Percentiles rank a stretch among this genome's conserved stretches.
phyloP scores from a whole-genome alignment of 2,797 vertebrate genomes.

The Aselliscus stoliczkanus region DNA sequence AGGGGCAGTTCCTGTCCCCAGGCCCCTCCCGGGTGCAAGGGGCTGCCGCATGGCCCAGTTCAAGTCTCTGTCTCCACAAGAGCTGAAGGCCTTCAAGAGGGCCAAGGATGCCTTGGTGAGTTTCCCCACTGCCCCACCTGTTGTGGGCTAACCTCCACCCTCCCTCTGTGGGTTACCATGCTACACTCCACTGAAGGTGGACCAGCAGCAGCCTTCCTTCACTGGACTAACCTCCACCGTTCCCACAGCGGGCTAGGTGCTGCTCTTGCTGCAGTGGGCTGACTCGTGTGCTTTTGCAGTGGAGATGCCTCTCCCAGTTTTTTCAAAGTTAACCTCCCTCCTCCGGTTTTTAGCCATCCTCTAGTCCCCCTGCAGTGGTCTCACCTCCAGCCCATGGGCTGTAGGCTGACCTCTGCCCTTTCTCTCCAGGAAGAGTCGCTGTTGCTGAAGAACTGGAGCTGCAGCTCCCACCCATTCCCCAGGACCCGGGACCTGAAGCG shows the following conservation, averaged over 20 bases:
- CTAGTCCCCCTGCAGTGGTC: neutral
- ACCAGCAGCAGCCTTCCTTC: neutral
- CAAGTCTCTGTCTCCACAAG: conserved; percentile 43
- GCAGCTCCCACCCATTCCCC: neutral
- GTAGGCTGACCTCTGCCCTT: neutral
- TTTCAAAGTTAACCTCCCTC: neutral
- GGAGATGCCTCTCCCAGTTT: neutral
- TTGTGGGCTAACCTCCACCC: neutral
- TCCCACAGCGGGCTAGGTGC: accelerated
- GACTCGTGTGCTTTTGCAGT: neutral
- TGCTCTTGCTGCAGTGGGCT: neutral
- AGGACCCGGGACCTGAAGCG: neutral
- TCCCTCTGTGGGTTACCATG: neutral
- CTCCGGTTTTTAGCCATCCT: neutral
- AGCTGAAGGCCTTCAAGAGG: conserved; percentile 23
- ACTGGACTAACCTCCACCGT: neutral
- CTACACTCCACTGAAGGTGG: accelerated
- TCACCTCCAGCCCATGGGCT: neutral
- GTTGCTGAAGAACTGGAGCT: neutral
- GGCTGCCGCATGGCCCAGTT: conserved; percentile 18
- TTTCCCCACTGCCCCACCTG: neutral
- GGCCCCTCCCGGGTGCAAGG: neutral
- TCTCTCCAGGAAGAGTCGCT: neutral
- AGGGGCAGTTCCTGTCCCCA: neutral
- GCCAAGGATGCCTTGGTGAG: conserved; percentile 57